phyloP scores from a whole-genome alignment of 2,888 invertebrate species.

The Agriopis marginaria region DNA sequence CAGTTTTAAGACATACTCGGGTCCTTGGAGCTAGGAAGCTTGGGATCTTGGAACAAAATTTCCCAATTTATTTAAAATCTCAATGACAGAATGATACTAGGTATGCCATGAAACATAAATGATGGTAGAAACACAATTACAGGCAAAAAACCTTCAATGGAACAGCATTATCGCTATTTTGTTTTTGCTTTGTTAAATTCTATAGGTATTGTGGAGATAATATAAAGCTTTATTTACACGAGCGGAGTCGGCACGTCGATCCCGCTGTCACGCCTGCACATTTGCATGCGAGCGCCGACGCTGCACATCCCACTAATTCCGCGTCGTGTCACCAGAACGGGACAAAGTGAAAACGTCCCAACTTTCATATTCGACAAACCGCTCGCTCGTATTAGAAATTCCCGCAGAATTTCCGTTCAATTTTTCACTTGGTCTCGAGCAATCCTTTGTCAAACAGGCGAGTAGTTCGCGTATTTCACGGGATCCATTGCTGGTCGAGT shows the following conservation, averaged over 20 bases:
- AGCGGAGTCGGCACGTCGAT: conserved; percentile 8
- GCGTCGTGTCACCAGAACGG: conserved; percentile 5
- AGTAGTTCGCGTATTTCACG: conserved; percentile 44
- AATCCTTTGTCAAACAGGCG: conserved; percentile 43
- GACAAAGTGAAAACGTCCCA: conserved; percentile 35
- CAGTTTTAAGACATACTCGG: no score
- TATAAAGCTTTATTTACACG: conserved; percentile 13
- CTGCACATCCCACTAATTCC: conserved; percentile 27
- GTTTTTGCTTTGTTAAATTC: not conserved
- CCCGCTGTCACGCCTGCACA: conserved; percentile 4
- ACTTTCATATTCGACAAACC: conserved; percentile 38
- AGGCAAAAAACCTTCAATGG: not conserved
- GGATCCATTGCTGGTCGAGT: conserved; percentile 44
- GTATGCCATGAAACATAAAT: no score
- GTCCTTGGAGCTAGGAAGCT: no score
- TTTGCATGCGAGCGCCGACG: conserved; percentile 26
- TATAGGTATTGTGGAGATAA: not conserved
- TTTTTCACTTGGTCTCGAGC: conserved; percentile 42
- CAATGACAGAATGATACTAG: no score
- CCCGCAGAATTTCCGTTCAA: conserved; percentile 42
- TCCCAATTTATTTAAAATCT: no score
- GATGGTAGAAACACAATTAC: no score
- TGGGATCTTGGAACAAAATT: no score
- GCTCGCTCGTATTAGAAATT: conserved; percentile 39
- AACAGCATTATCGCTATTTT: not conserved